Evolutionary conservation across 1,140 invertebrate species (phyloP), one percentile per base, ranked within the genome.

Genomic region (Bombus waltoni): DNA sequence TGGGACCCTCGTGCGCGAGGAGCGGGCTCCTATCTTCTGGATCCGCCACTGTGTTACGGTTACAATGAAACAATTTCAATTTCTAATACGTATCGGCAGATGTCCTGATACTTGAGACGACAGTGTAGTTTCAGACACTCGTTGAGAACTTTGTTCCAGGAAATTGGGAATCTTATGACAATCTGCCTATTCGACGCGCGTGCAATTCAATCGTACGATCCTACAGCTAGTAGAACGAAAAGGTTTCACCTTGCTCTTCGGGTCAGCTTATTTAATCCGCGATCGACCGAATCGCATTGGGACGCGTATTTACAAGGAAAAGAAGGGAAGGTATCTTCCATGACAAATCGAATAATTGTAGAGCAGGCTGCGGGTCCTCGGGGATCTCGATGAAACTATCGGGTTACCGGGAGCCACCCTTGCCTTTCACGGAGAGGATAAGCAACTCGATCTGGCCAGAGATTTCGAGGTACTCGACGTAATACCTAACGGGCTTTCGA

Each of bases 291-390:
- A 38, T 65, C 32, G 40, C n/a, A 28, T 15, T 13, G 5, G 35
- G 66, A 5, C 47, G 35, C 28, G 57, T 47, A 78, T 59, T 72
- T n/a, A 18, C 32, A n/a, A 42, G 44, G 35, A 13, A 13, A 18
- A n/a, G 68, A 82, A 70, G 35, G 62, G 11, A 70, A 68, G 32
- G 28, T 85, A 47, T 25, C 87, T 71, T 57, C 44, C 74, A 75
- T 71, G 86, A 70, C 74, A 76, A 85, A 89, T 87, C 88, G 68
- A 87, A 83, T 90, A 74, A 89, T 90, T 87, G 79, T 80, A 81
- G 79, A 75, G 74, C 73, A 82, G 77, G 62, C 77, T 82, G 71
- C 88, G 71, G 65, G 47, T 83, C 81, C 40, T 25, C 25, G 38
- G 81, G 62, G 85, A 89, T 66, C 57, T 44, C 35, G 57, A 57